Percentiles rank a stretch among this genome's conserved stretches.
Conservation (phyloP, 2,888 invertebrate species). For the Rapana venosa region DNA sequence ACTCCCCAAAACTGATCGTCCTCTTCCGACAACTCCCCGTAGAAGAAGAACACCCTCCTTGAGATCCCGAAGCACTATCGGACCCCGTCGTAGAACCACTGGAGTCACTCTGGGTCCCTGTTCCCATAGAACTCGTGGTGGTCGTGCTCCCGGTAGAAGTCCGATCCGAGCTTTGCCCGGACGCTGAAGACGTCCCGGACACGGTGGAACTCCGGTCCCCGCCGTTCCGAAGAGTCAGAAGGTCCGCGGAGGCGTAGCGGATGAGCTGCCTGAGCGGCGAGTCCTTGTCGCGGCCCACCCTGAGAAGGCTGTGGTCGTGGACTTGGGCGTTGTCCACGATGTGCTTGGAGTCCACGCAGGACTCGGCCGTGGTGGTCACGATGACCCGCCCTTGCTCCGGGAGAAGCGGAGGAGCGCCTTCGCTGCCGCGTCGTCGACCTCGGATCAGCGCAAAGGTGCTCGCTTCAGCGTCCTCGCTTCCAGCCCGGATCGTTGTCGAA, state of each 20-base stretch:
- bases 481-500: neutral
- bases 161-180: constrained; percentile 39
- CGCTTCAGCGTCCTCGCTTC: neutral
- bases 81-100: constrained; percentile 41
- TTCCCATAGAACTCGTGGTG: constrained; percentile 35
- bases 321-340: constrained; percentile 32
- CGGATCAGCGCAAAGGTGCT: neutral
- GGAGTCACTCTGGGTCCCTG: constrained; percentile 45
- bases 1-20: constrained; percentile 32
- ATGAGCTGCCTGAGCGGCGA: constrained; percentile 42
- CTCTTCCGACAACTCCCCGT: neutral
- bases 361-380: constrained; percentile 34
- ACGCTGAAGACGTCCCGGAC: constrained; percentile 25
- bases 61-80: neutral
- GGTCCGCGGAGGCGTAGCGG: constrained; percentile 41
- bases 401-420: neutral
- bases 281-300: constrained; percentile 32
- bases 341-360: constrained; percentile 35
- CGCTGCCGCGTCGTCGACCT: neutral
- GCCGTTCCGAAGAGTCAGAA: constrained; percentile 38
- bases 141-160: constrained; percentile 42
- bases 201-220: constrained; percentile 31
- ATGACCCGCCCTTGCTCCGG: constrained; percentile 1
- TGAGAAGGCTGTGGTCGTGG: constrained; percentile 41
- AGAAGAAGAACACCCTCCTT: neutral